Base-by-base conservation (phyloP, 2,113 vertebrate species). In the Xyrauchen texanus region DNA sequence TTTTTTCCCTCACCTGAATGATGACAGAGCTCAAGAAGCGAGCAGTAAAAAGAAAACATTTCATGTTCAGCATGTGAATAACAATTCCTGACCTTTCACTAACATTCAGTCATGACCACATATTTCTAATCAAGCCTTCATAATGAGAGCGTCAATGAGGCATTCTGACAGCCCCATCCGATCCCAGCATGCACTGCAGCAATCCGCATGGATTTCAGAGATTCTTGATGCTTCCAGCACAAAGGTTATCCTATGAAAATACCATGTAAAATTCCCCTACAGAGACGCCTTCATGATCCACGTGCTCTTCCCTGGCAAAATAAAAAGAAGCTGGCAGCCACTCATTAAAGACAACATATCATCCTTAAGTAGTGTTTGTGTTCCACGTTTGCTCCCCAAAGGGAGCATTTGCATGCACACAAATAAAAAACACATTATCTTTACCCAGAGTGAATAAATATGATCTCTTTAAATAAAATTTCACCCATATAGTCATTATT, bases 101-200 rank as follows among this genome's bases (percentile, higher is more conserved):
- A 91, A 91, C 92, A 93, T 93, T 93, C 89, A 92, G 88, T 90
- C 88, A 89, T 85, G 81, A 81, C 84, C 81, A 84, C 89, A 90
- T 90, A 91, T 93, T 90, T 81, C 87, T 89, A 91, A 92, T 92
- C 89, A 88, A 88, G 61, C 81, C 79, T 64, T 82, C 88, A 90
- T 91, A 91, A 92, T 87, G 88, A 91, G 86, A 88, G 82, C 85
- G 82, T 85, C 89, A 88, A 90, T 86, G 87, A 89, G 88, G 21
- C 21, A 82, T 89, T 85, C 86, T 88, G 88, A 86, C 85, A 80
- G 91, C 90, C 88, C 55, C 49, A 86, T 34, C 83, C 88, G 87
- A 87, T 85, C 77, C 85, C 88, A 71, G 81, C 87, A 88, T 87
- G 80, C 90, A 90, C 88, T 55, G 78, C 82, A 57, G 12, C 45